Evolutionary conservation across 2,797 vertebrate species (phyloP).

Genomic region (Gephyroberyx darwinii): DNA sequence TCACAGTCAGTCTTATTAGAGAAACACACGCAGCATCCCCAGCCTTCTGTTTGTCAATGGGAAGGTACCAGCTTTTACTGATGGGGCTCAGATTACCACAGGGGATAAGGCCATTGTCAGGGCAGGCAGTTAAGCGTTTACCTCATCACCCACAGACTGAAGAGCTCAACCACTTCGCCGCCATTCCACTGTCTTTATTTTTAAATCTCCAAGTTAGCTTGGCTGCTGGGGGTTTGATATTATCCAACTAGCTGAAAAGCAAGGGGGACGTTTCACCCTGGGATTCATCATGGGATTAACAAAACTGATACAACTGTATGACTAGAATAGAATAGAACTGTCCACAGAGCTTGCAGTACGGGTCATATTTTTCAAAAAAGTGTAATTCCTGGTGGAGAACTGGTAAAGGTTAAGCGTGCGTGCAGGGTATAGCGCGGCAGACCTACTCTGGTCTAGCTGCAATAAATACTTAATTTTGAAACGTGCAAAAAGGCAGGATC

Average conservation of each 20-base stretch:
- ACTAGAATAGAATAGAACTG: slow-evolving; percentile 3
- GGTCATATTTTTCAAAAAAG: slow-evolving; percentile 18
- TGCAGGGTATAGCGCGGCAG: slow-evolving; percentile 22
- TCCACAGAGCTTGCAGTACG: background rate
- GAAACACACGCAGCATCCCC: slow-evolving; percentile 29
- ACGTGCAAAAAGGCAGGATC: slow-evolving; percentile 20
- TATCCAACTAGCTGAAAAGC: slow-evolving; percentile 19
- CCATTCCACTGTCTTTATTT: slow-evolving; percentile 7
- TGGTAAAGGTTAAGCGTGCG: slow-evolving; percentile 45
- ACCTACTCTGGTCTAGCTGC: background rate
- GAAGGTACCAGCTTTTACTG: slow-evolving; percentile 36
- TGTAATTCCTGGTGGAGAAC: slow-evolving; percentile 24
- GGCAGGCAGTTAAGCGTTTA: slow-evolving; percentile 56
- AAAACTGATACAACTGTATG: slow-evolving; percentile 21
- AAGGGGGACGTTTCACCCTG: slow-evolving; percentile 21
- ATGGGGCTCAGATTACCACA: slow-evolving; percentile 59
- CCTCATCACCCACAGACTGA: slow-evolving; percentile 45
- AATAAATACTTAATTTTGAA: slow-evolving; percentile 2
- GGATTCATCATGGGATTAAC: slow-evolving; percentile 3
- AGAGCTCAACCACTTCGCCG: slow-evolving; percentile 23
- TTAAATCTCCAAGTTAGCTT: slow-evolving; percentile 14
- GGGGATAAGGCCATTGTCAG: slow-evolving; percentile 62
- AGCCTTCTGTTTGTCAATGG: slow-evolving; percentile 39
- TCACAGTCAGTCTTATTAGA: slow-evolving; percentile 43
- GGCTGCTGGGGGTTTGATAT: slow-evolving; percentile 10